Conservation (phyloP, 2,888 invertebrate species). For the Barypeithes pellucidus region DNA sequence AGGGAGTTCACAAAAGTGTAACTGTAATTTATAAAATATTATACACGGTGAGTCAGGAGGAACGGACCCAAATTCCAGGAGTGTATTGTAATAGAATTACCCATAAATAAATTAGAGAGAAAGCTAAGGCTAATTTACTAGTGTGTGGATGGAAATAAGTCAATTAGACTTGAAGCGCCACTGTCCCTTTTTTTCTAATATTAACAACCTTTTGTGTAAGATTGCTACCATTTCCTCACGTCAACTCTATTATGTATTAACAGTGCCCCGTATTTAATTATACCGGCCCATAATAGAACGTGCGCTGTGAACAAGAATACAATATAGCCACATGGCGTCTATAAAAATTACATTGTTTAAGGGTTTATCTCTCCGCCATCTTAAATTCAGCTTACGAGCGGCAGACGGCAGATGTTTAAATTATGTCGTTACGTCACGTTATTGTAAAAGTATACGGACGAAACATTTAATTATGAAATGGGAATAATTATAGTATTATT, state of each 20-base stretch:
- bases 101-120: too few species aligned
- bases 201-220: too few species aligned
- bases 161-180: too few species aligned
- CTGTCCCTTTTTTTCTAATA: too few species aligned
- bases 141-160: too few species aligned
- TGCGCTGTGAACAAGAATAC: conserved; percentile 33
- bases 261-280: conserved; percentile 4
- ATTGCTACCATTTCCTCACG: too few species aligned
- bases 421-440: conserved; percentile 44
- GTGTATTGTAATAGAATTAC: too few species aligned
- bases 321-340: conserved; percentile 52
- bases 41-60: too few species aligned
- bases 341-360: conserved; percentile 54
- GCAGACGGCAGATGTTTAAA: conserved; percentile 52
- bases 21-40: too few species aligned
- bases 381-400: conserved; percentile 34
- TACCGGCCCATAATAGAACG: conserved; percentile 18
- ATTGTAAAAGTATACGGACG: conserved; percentile 39
- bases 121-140: too few species aligned
- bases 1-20: not conserved
- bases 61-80: too few species aligned
- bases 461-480: conserved; percentile 32
- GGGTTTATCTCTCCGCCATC: conserved; percentile 54
- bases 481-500: conserved; percentile 13
- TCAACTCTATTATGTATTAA: too few species aligned